Evolutionary conservation across 1,140 invertebrate genomes (phyloP), one percentile per base, ranked within the genome.

Genomic region (Popillia japonica): DNA sequence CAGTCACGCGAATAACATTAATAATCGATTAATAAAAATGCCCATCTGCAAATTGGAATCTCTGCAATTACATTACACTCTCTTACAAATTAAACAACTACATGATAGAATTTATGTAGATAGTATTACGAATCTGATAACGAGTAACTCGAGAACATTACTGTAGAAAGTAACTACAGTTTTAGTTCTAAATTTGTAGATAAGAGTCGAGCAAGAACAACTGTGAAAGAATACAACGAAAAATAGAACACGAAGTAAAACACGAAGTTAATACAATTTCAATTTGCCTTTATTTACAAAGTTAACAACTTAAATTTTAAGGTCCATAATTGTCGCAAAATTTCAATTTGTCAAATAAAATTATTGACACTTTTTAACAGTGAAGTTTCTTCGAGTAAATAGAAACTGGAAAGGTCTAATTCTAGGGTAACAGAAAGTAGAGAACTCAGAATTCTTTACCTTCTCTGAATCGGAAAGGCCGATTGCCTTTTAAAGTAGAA

Each of bases 401-500:
- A 42, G 61, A 41, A 78, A 74, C 40, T 61, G 77, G 72, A 78
- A 78, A 79, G 68, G 55, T 77, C 48, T 75, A 68, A 72, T 76
- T 77, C 72, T 72, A 75, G 75, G 77, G 27, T 72, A 42, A 78
- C 75, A 77, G 75, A 79, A 73, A 72, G 61, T 41, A 40, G 64
- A 20, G 42, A 14, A 17, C 11, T 55, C 48, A 17, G 48, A 6
- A 55, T 55, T 34, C 27, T 68, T 68, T 34, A 34, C 61, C 61
- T 68, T 68, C 61, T 6, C 61, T 61, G 75, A 78, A 76, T 79
- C 64, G 48, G 61, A 72, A 40, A 76, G 79, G 79, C 72, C 79
- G 80, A 83, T 83, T 83, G 80, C 82, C 82, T 80, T 79, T 83
- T 81, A 79, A 83, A 83, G 81, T 83, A 79, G 81, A 83, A 80